phyloP scores from a whole-genome alignment of 2,888 invertebrate species.

The Exephanes ischioxanthus region DNA sequence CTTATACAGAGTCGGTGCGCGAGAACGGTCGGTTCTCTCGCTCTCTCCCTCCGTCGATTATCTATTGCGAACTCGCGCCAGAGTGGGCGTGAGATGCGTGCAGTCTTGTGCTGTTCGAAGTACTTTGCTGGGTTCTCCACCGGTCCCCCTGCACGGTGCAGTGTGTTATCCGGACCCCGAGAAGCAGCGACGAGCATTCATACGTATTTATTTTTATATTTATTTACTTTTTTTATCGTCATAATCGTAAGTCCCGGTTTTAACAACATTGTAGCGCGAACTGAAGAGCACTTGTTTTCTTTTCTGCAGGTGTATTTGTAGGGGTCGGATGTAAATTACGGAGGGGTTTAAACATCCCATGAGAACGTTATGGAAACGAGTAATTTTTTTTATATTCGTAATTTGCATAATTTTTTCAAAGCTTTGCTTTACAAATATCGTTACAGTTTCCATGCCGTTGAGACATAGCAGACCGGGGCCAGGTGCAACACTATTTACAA shows the following conservation, averaged over 20 bases:
- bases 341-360: background rate
- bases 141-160: too few relatives aligned
- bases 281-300: too few relatives aligned
- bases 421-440: background rate
- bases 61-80: background rate
- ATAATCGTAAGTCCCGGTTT: too few relatives aligned
- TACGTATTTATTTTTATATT: too few relatives aligned
- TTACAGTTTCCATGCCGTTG: background rate
- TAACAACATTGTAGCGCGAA: too few relatives aligned
- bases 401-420: conserved; percentile 1
- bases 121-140: too few relatives aligned
- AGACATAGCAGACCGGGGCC: too few relatives aligned
- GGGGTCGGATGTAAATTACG: background rate
- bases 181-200: too few relatives aligned
- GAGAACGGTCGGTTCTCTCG: background rate
- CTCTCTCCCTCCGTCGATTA: conserved; percentile 4
- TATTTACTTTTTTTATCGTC: too few relatives aligned
- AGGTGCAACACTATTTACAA: too few relatives aligned
- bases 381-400: background rate
- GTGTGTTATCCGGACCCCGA: too few relatives aligned
- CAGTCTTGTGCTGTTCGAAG: conserved; percentile 9
- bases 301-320: too few relatives aligned
- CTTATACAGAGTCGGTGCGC: background rate
- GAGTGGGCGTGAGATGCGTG: conserved; percentile 49
- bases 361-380: background rate